phyloP scores from a whole-genome alignment of 2,797 vertebrate species.

The Tolypeutes matacus region DNA sequence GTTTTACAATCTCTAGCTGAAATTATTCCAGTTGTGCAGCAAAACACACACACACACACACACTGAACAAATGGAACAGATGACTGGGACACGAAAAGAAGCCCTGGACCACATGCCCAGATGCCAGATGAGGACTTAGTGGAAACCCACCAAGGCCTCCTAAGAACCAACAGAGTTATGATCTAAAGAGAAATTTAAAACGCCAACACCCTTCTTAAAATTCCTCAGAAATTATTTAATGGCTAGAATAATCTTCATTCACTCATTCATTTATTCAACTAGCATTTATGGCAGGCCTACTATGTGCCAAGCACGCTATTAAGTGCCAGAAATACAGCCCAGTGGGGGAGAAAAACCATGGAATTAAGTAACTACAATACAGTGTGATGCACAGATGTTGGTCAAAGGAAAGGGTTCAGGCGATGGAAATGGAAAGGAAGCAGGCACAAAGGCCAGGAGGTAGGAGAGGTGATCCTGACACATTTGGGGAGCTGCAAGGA shows the following conservation, averaged over 20 bases:
- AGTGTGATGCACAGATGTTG: background rate
- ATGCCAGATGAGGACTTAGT: background rate
- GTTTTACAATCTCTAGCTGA: constrained; percentile 6
- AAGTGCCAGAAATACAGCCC: background rate
- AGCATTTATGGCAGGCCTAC: background rate
- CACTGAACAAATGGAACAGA: background rate
- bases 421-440: background rate
- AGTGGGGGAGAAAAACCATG: background rate
- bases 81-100: background rate
- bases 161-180: background rate
- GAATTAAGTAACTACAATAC: background rate
- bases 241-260: constrained; percentile 16
- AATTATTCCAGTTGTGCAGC: background rate
- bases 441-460: background rate
- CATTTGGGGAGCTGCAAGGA: background rate
- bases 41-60: background rate
- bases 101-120: background rate
- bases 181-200: background rate
- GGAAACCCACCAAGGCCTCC: background rate
- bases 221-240: constrained; percentile 14
- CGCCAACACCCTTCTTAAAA: background rate
- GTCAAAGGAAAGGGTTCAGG: background rate
- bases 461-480: background rate
- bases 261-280: background rate
- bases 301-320: background rate